Conservation (phyloP, 1,140 invertebrate genomes). For the Aphelenchoides avenae region DNA sequence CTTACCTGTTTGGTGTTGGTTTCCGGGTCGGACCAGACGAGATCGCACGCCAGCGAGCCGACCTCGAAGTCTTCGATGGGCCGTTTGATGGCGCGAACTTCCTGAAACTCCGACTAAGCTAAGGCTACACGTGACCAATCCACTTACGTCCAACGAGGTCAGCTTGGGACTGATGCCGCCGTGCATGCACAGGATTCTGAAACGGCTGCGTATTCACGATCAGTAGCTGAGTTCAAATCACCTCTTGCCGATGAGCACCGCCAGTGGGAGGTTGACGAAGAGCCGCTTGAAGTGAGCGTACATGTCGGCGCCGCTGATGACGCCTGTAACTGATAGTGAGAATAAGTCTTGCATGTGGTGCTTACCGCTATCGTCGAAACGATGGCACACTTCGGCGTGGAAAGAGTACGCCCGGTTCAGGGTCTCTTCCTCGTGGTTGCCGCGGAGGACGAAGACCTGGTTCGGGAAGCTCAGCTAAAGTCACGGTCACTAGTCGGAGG, state of each 20-base stretch:
- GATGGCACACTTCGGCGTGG: conserved; percentile 30
- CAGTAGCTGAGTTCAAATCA: not conserved
- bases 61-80: conserved; percentile 41
- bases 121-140: not conserved
- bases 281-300: conserved; percentile 36
- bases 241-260: conserved; percentile 27
- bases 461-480: conserved; percentile 27
- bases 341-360: not conserved
- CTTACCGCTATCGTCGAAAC: conserved; percentile 2
- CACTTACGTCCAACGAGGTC: conserved; percentile 14
- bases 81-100: conserved; percentile 27
- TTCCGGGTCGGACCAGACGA: conserved; percentile 37
- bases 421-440: conserved; percentile 39
- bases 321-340: not conserved
- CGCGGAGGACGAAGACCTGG: conserved; percentile 21
- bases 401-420: conserved; percentile 37
- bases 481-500: conserved; percentile 2
- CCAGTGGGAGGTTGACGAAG: conserved; percentile 35
- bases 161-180: conserved; percentile 40
- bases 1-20: conserved; percentile 6
- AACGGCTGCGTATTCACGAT: not conserved
- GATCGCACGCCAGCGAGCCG: conserved; percentile 31
- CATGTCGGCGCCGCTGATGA: conserved; percentile 2
- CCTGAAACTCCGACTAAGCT: no score
- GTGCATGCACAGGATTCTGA: conserved; percentile 37